A percentile compares a stretch with the other conserved stretches of the same genome.
These are phyloP conservation scores for Corvus cornix DNA, from an alignment of 2,113 vertebrate species.

Conservation along the genomic window DNA sequence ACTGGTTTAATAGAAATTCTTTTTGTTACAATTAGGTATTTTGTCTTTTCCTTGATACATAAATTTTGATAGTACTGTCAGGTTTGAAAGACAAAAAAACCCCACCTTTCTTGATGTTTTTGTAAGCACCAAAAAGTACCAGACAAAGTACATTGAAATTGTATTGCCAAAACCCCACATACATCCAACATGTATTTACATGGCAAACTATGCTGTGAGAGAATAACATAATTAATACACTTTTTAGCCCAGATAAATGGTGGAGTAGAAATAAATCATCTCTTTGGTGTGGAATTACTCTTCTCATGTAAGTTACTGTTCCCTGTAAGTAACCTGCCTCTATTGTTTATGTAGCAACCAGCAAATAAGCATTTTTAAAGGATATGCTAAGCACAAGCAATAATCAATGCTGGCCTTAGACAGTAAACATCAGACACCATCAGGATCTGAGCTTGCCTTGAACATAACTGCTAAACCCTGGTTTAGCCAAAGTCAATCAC, in stretches of 20 bases:
- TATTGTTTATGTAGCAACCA: neutral
- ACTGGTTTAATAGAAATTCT: neutral
- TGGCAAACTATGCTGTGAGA: neutral
- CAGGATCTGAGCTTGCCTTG: neutral
- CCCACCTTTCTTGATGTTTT: neutral
- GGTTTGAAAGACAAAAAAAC: neutral
- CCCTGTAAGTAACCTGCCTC: neutral
- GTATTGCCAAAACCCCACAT: neutral
- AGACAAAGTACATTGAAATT: neutral
- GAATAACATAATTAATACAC: neutral
- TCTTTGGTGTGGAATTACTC: neutral
- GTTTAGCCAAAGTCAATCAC: neutral
- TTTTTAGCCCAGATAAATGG: neutral
- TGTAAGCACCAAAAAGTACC: neutral
- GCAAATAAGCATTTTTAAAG: neutral
- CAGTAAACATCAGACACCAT: neutral
- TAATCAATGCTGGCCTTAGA: neutral
- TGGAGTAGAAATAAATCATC: neutral
- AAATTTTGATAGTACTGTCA: neutral
- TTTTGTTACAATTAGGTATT: neutral
- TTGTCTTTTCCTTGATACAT: neutral
- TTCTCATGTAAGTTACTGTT: neutral
- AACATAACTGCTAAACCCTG: neutral
- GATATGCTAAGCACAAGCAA: neutral
- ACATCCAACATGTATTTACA: neutral